A percentile compares a stretch with the other conserved stretches of the same genome.
These are phyloP conservation scores for Casuarius casuarius DNA, from an alignment of 2,113 vertebrate species.

Conservation along the genomic window DNA sequence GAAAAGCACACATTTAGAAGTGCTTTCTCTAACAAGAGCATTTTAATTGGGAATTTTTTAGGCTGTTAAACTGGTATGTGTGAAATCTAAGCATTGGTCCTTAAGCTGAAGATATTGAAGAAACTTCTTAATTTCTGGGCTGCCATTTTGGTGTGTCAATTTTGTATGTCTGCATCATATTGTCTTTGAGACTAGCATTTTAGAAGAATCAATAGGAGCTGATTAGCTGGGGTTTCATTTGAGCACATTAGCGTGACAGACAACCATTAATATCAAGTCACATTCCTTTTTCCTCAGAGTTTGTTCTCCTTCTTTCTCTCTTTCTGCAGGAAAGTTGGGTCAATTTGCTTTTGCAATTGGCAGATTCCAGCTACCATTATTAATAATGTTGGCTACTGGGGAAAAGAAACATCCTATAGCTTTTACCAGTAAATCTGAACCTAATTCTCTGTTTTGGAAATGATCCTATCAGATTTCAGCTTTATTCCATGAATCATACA, in stretches of 20 bases:
- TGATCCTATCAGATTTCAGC: not conserved
- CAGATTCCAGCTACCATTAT: not conserved
- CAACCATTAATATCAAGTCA: not conserved
- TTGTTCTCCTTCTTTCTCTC: not conserved
- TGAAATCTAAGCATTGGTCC: not conserved
- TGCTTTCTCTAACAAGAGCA: not conserved
- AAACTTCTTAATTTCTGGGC: not conserved
- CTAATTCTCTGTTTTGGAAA: not conserved
- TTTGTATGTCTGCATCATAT: not conserved
- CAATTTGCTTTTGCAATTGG: not conserved
- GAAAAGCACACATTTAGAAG: not conserved
- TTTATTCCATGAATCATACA: not conserved
- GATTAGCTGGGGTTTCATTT: conserved; percentile 21
- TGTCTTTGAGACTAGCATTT: not conserved
- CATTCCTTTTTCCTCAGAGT: not conserved
- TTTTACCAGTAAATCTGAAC: not conserved
- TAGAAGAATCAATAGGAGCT: not conserved
- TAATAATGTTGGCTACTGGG: not conserved
- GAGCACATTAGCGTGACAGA: not conserved
- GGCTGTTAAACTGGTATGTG: not conserved
- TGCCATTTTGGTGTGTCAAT: not conserved
- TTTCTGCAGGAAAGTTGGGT: not conserved
- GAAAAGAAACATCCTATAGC: not conserved
- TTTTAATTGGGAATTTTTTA: not conserved
- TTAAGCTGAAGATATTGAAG: not conserved